Base-by-base conservation (phyloP, 2,113 vertebrate species). In the Ictalurus furcatus region DNA sequence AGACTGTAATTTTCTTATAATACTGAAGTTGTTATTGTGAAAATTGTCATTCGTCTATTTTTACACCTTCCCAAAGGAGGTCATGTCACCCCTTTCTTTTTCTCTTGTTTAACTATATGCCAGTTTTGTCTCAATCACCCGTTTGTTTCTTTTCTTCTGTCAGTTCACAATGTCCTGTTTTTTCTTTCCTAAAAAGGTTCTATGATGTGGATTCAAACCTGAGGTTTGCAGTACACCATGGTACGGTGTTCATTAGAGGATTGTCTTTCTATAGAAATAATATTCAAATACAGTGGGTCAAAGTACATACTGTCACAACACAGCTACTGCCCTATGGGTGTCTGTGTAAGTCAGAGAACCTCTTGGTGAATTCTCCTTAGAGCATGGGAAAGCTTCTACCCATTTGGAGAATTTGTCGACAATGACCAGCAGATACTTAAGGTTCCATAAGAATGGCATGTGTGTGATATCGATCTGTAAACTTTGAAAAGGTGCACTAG, bases 81-180 rank as follows among this genome's bases (percentile, higher is more conserved):
- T 8, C 16, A n/a, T 71, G 17, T 37, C 23, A 65, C 13, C 74
- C 9, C 44, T 87, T 87, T 48, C 2, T 21, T 79, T 30, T 69
- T 40, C 65, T 58, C 23, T 85, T 4, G 17, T 78, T 67, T 52
- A 14, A 21, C 8, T 58, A 19, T n/a, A 79, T 88, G 30, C 52
- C 79, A 52, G 83, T 44, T 67, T 44, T 65, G 4, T 63, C 30
- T 84, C 58, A 61, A 40, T 40, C 81, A 63, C 19, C 13, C 81
- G 25, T 54, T 80, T 80, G 48, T 80, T 80, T 65, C 34, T 65
- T 84, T 14, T 84, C 37, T 81, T 78, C 16, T 48, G n/a, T 87
- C 84, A 85, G 34, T 73, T 48, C 74, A 34, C 54, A 23, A 19
- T 5, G n/a, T 69, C 84, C 84, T 30, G 9, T 37, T 59, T 25